Evolutionary conservation across 2,888 invertebrate genomes (phyloP), one percentile per base, ranked within the genome.

Genomic region (Ectemnius cavifrons): DNA sequence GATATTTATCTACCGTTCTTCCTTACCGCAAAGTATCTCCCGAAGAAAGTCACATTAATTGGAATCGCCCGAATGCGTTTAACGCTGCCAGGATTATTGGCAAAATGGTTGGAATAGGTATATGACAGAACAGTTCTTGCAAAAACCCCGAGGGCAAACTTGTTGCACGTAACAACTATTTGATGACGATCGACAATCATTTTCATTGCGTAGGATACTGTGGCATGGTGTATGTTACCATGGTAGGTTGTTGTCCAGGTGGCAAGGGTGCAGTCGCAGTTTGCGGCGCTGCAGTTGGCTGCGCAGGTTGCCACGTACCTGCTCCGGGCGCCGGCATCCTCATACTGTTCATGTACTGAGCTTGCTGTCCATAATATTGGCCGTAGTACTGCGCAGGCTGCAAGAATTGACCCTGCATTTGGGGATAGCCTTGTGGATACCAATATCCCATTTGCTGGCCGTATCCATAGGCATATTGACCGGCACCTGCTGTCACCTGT

Each of bases 381-480:
- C 93, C 84, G 91, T 92, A 82, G 92, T 92, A 91, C 91, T 92
- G 91, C 63, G 95, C 94, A 67, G 95, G 95, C 88, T 96, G 96
- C 94, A 96, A 94, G 88, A 96, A 96, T 84, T 96, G 94, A 81
- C 94, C 94, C 90, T 95, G 96, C 94, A 96, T 94, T 89, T 95
- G 93, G 82, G 94, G 94, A 89, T 95, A 95, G 63, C 94, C 94
- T 92, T 96, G 95, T 69, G 96, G 96, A 92, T 97, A 97, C 97
- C 97, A 97, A 91, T 97, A 97, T 81, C 96, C 94, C 96, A 97
- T 96, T 89, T 97, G 96, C 91, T 95, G 95, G 82, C 97, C 96
- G 89, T 97, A 97, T 61, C 95, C 95, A 90, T 97, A 97, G 1
- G 96, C 95, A 90, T 97, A 97, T 88, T 97, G 97, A 82, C 94